Evolutionary conservation across 2,888 invertebrate genomes (phyloP).

Genomic region (Spisula subtruncata): DNA sequence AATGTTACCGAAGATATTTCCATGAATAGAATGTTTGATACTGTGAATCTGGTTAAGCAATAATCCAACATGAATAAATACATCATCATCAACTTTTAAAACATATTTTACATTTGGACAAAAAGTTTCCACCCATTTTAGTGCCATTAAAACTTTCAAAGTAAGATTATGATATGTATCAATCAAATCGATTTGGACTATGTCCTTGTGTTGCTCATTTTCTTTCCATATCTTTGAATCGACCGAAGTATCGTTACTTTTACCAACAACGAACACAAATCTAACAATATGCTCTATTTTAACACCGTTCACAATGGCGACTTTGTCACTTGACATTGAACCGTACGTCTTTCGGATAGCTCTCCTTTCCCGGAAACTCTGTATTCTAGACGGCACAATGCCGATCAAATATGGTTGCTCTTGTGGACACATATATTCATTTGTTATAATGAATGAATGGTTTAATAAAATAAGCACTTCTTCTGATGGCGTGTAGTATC

Average conservation of each 20-base stretch:
- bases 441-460: background rate
- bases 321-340: too few relatives aligned
- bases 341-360: too few relatives aligned
- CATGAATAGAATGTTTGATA: background rate
- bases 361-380: background rate
- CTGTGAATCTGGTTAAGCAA: background rate
- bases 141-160: background rate
- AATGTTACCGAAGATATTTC: background rate
- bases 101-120: background rate
- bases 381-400: background rate
- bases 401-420: background rate
- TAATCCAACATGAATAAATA: too few relatives aligned
- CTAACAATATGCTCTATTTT: too few relatives aligned
- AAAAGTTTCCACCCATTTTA: too few relatives aligned
- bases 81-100: conserved; percentile 19
- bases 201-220: too few relatives aligned
- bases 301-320: too few relatives aligned
- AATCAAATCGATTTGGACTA: background rate
- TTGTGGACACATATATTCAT: background rate
- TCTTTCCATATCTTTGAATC: background rate
- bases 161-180: conserved; percentile 16
- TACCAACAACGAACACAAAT: too few relatives aligned
- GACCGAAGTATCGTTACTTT: too few relatives aligned
- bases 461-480: background rate
- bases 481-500: too few relatives aligned